These are phyloP conservation scores for Mimachlamys varia DNA, from an alignment of 2,888 invertebrate genomes.

Conservation along the genomic window DNA sequence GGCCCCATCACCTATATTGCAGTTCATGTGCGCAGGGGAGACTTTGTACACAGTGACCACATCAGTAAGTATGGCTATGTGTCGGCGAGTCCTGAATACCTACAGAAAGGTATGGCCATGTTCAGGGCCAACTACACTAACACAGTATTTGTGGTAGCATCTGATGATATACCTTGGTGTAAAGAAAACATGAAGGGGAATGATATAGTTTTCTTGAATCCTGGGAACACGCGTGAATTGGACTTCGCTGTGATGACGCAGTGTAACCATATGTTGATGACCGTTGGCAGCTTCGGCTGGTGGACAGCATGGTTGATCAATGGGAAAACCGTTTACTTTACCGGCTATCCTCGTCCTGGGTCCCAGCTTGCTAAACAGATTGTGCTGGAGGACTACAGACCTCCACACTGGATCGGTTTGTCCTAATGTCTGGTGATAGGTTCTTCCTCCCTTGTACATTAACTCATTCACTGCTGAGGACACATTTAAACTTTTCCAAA, in stretches of 20 bases:
- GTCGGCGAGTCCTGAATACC: slow-evolving; percentile 45
- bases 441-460: neutral
- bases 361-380: slow-evolving; percentile 46
- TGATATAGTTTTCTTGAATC: slow-evolving; percentile 42
- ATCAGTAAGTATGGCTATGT: slow-evolving; percentile 51
- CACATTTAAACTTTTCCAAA: too few relatives aligned
- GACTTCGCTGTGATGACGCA: slow-evolving; percentile 57
- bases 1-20: slow-evolving; percentile 48
- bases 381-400: slow-evolving; percentile 48
- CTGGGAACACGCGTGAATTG: slow-evolving; percentile 48
- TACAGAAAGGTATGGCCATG: slow-evolving; percentile 48
- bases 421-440: neutral
- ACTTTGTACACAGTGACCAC: slow-evolving; percentile 46
- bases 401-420: slow-evolving; percentile 52
- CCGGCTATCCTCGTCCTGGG: slow-evolving; percentile 50
- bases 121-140: slow-evolving; percentile 48
- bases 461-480: too few relatives aligned
- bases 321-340: slow-evolving; percentile 58
- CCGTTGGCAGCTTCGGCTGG: slow-evolving; percentile 70
- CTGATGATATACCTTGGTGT: slow-evolving; percentile 57
- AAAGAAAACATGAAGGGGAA: slow-evolving; percentile 44
- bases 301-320: slow-evolving; percentile 70
- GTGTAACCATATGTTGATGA: slow-evolving; percentile 81
- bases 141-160: slow-evolving; percentile 53
- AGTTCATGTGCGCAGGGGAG: slow-evolving; percentile 60